phyloP scores from a whole-genome alignment of 2,797 vertebrate species.

The Channa striata region DNA sequence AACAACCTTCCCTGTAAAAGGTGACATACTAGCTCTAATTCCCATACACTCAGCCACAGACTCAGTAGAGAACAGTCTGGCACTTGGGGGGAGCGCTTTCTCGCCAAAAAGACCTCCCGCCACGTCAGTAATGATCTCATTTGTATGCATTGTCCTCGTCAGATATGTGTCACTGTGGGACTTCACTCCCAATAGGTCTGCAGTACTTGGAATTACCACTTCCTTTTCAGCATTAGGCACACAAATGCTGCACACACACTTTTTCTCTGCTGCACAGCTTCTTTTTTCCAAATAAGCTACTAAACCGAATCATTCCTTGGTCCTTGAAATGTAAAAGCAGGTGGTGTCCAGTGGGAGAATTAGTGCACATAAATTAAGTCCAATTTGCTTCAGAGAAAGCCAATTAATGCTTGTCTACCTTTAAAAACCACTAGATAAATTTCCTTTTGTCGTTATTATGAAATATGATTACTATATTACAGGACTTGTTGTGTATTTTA shows the following conservation, averaged over 20 bases:
- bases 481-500: conserved; percentile 21
- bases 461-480: conserved; percentile 28
- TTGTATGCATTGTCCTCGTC: conserved; percentile 80
- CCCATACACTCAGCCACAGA: conserved; percentile 18
- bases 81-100: conserved; percentile 2
- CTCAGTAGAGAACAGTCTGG: conserved; percentile 28
- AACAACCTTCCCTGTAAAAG: conserved; percentile 16
- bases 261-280: conserved; percentile 24
- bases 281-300: conserved; percentile 28
- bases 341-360: conserved; percentile 81
- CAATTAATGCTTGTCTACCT: conserved; percentile 29
- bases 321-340: conserved; percentile 70
- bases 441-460: conserved; percentile 28
- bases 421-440: conserved; percentile 43
- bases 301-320: conserved; percentile 36
- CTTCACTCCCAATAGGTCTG: conserved; percentile 55
- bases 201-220: conserved; percentile 56
- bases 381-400: conserved; percentile 47
- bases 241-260: conserved; percentile 4
- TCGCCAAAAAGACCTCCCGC: conserved; percentile 53
- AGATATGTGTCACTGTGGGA: conserved; percentile 70
- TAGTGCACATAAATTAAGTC: conserved; percentile 57
- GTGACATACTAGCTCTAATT: conserved; percentile 36
- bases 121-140: conserved; percentile 79
- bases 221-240: conserved; percentile 28